Percentiles rank a stretch among this genome's conserved stretches.
These are phyloP conservation scores for Betta splendens DNA, from an alignment of 2,797 vertebrate species.

Conservation along the genomic window DNA sequence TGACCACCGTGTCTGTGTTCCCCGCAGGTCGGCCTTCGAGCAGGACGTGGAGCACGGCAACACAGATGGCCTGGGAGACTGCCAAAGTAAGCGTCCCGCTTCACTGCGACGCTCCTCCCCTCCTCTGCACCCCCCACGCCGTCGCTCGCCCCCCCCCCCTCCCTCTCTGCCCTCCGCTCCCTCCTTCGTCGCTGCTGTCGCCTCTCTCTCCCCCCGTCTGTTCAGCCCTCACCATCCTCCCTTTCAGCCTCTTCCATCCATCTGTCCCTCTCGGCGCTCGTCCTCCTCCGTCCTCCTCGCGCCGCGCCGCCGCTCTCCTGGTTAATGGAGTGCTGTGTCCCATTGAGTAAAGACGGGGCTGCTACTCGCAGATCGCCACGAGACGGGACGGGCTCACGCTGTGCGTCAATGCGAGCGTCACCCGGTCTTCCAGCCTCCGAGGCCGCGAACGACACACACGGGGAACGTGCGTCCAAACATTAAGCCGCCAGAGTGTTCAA, in stretches of 20 bases:
- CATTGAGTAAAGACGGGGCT: constrained; percentile 53
- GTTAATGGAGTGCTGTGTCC: constrained; percentile 66
- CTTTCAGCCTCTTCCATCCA: constrained; percentile 75
- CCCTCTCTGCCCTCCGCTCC: constrained; percentile 53
- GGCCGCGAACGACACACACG: constrained; percentile 8
- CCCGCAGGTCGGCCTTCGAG: constrained; percentile 92
- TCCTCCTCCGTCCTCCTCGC: constrained; percentile 54
- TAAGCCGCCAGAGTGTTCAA: constrained; percentile 16
- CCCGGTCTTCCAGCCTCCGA: constrained; percentile 67
- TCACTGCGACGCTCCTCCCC: constrained; percentile 71
- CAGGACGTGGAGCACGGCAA: constrained; percentile 97
- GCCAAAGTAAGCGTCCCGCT: constrained; percentile 95
- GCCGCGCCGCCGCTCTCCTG: constrained; percentile 52
- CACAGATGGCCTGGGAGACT: constrained; percentile 99
- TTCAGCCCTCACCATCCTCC: constrained; percentile 68
- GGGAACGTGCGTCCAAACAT: constrained; percentile 30
- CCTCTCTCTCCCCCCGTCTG: constrained; percentile 77
- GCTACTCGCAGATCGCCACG: constrained; percentile 49
- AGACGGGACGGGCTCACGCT: too few species aligned
- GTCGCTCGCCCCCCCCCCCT: constrained; percentile 64
- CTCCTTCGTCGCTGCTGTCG: constrained; percentile 70
- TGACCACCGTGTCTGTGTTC: constrained; percentile 85
- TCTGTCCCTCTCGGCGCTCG: constrained; percentile 67
- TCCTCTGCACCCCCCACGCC: constrained; percentile 63
- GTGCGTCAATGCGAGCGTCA: too few species aligned